These are phyloP conservation scores for Pasiphila rectangulata DNA, from an alignment of 2,888 invertebrate genomes.

Conservation along the genomic window DNA sequence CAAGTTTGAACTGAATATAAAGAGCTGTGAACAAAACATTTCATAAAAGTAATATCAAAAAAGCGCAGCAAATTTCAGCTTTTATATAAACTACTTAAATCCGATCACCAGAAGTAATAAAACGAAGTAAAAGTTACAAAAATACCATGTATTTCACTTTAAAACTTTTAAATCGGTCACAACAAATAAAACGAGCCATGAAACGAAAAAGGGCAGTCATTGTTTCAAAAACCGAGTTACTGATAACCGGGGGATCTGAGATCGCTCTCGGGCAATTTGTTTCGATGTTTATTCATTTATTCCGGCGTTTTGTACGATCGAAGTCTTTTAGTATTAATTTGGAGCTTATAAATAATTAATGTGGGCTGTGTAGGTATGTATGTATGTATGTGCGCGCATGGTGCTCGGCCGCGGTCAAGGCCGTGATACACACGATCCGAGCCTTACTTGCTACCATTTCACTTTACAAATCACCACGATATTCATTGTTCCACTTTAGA, in stretches of 20 bases:
- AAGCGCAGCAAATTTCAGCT: conserved; percentile 3
- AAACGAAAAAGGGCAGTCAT: conserved; percentile 45
- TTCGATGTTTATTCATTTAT: conserved; percentile 72
- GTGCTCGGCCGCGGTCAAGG: conserved; percentile 63
- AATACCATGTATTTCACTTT: conserved; percentile 22
- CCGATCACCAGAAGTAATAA: conserved; percentile 12
- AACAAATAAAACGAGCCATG: conserved; percentile 37
- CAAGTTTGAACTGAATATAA: conserved; percentile 4
- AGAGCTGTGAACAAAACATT: conserved; percentile 8
- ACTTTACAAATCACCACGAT: conserved; percentile 5
- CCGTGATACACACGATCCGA: conserved; percentile 47
- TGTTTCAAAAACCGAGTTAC: conserved; percentile 43
- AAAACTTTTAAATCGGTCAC: conserved; percentile 37
- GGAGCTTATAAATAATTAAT: conserved; percentile 73
- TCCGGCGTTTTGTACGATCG: conserved; percentile 61
- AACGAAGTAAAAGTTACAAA: conserved; percentile 18
- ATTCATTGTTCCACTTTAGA: background rate
- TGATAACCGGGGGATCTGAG: conserved; percentile 36
- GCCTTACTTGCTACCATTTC: conserved; percentile 29
- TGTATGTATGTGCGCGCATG: conserved; percentile 49
- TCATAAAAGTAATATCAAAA: conserved; percentile 1
- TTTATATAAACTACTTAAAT: conserved; percentile 11
- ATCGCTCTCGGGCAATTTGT: conserved; percentile 60
- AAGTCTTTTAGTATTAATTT: conserved; percentile 70
- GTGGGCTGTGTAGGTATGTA: conserved; percentile 50